Base-by-base conservation (phyloP, 2,113 vertebrate species). In the Maccullochella peelii region DNA sequence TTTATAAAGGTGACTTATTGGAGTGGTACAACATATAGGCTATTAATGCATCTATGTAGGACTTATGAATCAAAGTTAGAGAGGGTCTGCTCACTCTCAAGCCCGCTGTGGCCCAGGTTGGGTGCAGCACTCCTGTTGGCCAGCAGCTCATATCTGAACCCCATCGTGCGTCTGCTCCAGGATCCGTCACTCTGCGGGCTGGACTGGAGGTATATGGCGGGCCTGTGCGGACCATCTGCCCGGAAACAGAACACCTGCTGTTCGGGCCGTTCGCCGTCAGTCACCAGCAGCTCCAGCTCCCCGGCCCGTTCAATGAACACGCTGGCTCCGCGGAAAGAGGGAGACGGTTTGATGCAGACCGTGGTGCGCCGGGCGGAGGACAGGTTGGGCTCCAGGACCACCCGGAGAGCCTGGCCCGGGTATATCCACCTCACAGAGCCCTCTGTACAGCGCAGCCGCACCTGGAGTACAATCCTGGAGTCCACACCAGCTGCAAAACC, bases 101-200 rank as follows among this genome's bases (percentile, higher is more conserved):
- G 66, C 40, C 93, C 80, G 0, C 71, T 79, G 55, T 87, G 84
- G 42, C 80, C 89, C 76, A 82, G 33, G 62, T 78, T 82, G 0
- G 86, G 52, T 47, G 84, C 82, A 0, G 77, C 3, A 0, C 90
- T 95, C 77, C 88, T 87, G 85, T 86, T 94, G 59, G 89, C 89
- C 83, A 96, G 92, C 88, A 97, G 86, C 87, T 97, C 94, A 0
- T 96, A 96, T 85, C 94, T 95, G 92, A 97, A 97, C 63, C 95
- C 92, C 88, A 96, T 92, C 0, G 55, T 81, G n/a, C 90, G 90
- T 65, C 91, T 92, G 84, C 91, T 87, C 90, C 95, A 90, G 55
- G 55, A n/a, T 44, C 68, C 87, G 0, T 92, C 92, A 23, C 77
- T 87, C 74, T 94, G 95, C 0, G 90, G 95, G 50, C 90, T 94